phyloP scores from a whole-genome alignment of 2,888 invertebrate species.

The Ichneumoninae sp. region DNA sequence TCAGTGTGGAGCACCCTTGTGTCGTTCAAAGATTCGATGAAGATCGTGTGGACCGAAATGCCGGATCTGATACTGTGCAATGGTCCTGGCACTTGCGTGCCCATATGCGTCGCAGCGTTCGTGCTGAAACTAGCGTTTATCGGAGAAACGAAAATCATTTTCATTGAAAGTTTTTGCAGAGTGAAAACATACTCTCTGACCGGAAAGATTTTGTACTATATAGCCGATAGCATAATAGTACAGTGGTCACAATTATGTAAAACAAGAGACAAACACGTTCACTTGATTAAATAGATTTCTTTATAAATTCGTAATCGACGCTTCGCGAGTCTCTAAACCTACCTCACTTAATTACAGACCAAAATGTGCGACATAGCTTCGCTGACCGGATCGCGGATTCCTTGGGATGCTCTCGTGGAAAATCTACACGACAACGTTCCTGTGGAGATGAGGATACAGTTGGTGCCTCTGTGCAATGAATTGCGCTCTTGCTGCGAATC shows the following conservation, averaged over 20 bases:
- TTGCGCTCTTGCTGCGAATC: constrained; percentile 57
- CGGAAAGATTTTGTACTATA: constrained; percentile 93
- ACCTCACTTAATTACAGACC: constrained; percentile 36
- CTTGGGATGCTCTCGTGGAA: constrained; percentile 74
- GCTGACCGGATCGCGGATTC: constrained; percentile 68
- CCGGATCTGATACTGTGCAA: constrained; percentile 96
- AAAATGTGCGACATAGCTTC: constrained; percentile 65
- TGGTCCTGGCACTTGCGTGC: constrained; percentile 98
- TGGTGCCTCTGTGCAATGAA: constrained; percentile 66
- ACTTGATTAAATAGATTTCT: constrained; percentile 65
- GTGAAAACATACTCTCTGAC: constrained; percentile 95
- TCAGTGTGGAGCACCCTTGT: constrained; percentile 92
- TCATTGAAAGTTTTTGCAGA: constrained; percentile 97
- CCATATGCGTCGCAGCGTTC: constrained; percentile 92
- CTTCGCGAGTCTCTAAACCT: neutral
- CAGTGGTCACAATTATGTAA: constrained; percentile 90
- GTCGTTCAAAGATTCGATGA: constrained; percentile 89
- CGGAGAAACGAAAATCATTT: constrained; percentile 91
- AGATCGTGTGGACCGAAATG: constrained; percentile 88
- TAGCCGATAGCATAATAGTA: constrained; percentile 95
- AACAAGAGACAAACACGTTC: constrained; percentile 58
- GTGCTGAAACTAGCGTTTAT: constrained; percentile 89
- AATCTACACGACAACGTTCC: constrained; percentile 73
- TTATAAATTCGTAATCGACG: neutral
- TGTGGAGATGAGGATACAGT: constrained; percentile 76